Percentiles rank a stretch among this genome's conserved stretches.
phyloP scores from a whole-genome alignment of 2,113 vertebrate species.

The Vireo altiloquus region DNA sequence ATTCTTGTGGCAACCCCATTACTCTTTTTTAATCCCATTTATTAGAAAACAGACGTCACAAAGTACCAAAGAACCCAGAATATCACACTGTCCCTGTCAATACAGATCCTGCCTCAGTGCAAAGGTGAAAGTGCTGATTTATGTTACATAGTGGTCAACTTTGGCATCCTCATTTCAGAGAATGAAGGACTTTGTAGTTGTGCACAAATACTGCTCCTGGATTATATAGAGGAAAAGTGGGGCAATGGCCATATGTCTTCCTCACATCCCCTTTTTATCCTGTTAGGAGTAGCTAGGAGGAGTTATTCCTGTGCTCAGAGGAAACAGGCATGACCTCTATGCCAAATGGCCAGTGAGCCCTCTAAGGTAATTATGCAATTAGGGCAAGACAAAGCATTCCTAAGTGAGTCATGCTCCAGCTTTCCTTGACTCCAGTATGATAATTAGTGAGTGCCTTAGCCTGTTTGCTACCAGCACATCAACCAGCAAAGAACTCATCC shows the following conservation, averaged over 20 bases:
- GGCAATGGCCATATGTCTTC: background rate
- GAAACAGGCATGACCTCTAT: slow-evolving; percentile 42
- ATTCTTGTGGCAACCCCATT: background rate
- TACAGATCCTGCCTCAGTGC: background rate
- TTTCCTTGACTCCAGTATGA: background rate
- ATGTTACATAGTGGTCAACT: background rate
- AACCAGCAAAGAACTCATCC: background rate
- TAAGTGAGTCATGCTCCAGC: slow-evolving; percentile 38
- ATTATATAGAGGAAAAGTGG: background rate
- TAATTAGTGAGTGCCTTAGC: background rate
- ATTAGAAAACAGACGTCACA: background rate
- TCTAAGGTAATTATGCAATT: slow-evolving; percentile 55
- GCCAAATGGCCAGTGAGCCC: slow-evolving; percentile 44
- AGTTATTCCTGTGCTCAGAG: slow-evolving; percentile 9
- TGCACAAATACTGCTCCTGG: background rate
- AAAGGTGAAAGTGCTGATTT: background rate
- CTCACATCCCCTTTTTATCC: background rate
- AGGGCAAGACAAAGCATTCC: slow-evolving; percentile 58
- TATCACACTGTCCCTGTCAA: background rate
- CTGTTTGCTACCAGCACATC: background rate
- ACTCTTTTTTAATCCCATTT: background rate
- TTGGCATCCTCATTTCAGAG: background rate
- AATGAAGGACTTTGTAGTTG: background rate
- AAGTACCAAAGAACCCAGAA: background rate
- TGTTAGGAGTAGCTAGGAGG: background rate